Conservation (phyloP, 1,140 invertebrate genomes). For the Trichomalopsis sarcophagae region DNA sequence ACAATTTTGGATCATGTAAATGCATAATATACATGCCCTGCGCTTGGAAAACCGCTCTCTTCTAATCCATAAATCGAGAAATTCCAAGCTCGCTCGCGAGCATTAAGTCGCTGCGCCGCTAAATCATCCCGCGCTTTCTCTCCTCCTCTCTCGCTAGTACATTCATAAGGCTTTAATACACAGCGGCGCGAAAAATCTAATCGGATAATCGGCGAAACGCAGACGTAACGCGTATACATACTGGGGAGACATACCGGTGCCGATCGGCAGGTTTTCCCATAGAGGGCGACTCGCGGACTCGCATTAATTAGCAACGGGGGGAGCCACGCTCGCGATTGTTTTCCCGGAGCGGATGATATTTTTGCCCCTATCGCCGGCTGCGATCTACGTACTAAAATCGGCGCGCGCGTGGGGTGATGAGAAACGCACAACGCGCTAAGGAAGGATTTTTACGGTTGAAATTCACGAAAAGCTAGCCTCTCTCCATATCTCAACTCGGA, state of each 20-base stretch:
- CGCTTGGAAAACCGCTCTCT: not conserved
- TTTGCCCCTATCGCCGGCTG: no score
- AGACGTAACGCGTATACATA: not conserved
- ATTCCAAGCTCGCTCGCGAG: not conserved
- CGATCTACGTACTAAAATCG: not conserved
- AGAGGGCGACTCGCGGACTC: not conserved
- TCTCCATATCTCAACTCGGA: not conserved
- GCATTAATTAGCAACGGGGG: conserved; percentile 10
- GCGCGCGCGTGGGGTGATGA: not conserved
- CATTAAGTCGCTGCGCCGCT: not conserved
- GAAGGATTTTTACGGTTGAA: not conserved
- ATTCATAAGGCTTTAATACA: not conserved
- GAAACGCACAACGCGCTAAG: no score
- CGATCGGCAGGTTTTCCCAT: not conserved
- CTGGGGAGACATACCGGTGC: not conserved
- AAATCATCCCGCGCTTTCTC: not conserved
- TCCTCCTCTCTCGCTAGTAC: no score
- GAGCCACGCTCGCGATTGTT: not conserved
- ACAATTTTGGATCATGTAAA: not conserved
- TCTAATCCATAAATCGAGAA: not conserved
- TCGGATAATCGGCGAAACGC: not conserved
- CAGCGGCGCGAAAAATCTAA: not conserved
- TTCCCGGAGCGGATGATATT: not conserved
- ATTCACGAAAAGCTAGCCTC: not conserved
- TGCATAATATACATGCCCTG: not conserved